Evolutionary conservation across 1,140 invertebrate species (phyloP).

Genomic region (Papilio helenus): DNA sequence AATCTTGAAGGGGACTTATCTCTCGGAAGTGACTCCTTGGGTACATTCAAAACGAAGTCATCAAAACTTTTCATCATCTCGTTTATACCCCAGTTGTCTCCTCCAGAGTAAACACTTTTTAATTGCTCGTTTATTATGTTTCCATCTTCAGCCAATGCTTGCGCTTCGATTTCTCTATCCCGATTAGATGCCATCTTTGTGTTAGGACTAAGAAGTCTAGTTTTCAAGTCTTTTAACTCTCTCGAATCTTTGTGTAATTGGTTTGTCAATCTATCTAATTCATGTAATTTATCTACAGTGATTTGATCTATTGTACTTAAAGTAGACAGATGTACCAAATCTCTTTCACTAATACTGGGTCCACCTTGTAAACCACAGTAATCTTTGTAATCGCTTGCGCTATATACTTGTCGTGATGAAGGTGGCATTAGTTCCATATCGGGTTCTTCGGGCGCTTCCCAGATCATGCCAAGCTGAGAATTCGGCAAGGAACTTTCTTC

Average conservation of each 20-base stretch:
- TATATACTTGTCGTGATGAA: constrained; percentile 86
- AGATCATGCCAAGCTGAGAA: constrained; percentile 91
- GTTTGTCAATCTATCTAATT: constrained; percentile 89
- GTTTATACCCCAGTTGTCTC: constrained; percentile 89
- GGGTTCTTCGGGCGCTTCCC: constrained; percentile 87
- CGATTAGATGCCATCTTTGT: constrained; percentile 76
- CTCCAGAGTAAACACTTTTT: constrained; percentile 86
- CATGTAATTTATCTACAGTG: constrained; percentile 89
- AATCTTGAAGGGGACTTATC: constrained; percentile 84
- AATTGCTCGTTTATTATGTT: constrained; percentile 88
- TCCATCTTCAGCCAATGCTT: constrained; percentile 84
- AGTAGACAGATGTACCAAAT: constrained; percentile 88
- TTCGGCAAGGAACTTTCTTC: constrained; percentile 85
- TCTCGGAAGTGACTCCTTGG: constrained; percentile 68
- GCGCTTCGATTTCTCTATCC: constrained; percentile 83
- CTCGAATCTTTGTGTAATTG: constrained; percentile 91
- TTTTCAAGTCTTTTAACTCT: constrained; percentile 89
- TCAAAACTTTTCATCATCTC: constrained; percentile 85
- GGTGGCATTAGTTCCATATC: constrained; percentile 78
- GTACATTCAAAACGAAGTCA: constrained; percentile 80
- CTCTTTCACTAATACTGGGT: constrained; percentile 90
- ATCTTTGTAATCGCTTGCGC: constrained; percentile 90
- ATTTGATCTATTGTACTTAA: constrained; percentile 90
- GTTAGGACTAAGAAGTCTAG: constrained; percentile 85
- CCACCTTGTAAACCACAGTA: constrained; percentile 87